Conservation (phyloP, 2,797 vertebrate genomes). For the Thalassophryne amazonica region DNA sequence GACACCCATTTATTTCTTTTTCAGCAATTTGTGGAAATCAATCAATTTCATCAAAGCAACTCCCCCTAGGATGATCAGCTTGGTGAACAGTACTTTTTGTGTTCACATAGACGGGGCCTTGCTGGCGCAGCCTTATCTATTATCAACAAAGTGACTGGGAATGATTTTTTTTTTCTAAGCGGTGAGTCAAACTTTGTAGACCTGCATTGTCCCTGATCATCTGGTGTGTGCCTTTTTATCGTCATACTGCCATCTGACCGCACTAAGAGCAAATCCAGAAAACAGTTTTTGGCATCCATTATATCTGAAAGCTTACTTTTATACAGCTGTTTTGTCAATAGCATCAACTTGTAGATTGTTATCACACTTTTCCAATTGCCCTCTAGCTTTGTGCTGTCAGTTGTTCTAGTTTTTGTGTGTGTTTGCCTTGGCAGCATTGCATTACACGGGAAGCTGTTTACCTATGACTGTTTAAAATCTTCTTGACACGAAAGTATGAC, state of each 20-base stretch:
- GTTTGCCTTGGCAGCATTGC: slow-evolving; percentile 59
- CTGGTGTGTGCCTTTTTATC: slow-evolving; percentile 25
- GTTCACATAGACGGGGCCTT: no score
- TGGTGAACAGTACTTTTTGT: no score
- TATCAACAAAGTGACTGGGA: no score
- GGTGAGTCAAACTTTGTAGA: no score
- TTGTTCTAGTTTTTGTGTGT: slow-evolving; percentile 51
- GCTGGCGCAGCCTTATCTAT: no score
- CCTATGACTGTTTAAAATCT: slow-evolving; percentile 68
- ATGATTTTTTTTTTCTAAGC: no score
- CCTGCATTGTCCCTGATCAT: no score
- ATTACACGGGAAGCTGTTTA: slow-evolving; percentile 72
- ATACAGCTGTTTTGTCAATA: slow-evolving; percentile 55
- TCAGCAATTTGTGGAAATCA: no score
- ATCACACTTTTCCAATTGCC: slow-evolving; percentile 62
- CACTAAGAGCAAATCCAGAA: slow-evolving; percentile 23
- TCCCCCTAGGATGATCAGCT: no score
- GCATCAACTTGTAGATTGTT: slow-evolving; percentile 60
- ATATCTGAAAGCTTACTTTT: slow-evolving; percentile 58
- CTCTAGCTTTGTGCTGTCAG: slow-evolving; percentile 53
- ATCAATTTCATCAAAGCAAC: no score
- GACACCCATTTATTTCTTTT: no score
- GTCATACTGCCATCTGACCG: slow-evolving; percentile 37
- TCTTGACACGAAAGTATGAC: slow-evolving; percentile 68
- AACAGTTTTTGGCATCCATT: slow-evolving; percentile 43